Conservation (phyloP, 2,797 vertebrate genomes). For the Hafferia zeledoni region DNA sequence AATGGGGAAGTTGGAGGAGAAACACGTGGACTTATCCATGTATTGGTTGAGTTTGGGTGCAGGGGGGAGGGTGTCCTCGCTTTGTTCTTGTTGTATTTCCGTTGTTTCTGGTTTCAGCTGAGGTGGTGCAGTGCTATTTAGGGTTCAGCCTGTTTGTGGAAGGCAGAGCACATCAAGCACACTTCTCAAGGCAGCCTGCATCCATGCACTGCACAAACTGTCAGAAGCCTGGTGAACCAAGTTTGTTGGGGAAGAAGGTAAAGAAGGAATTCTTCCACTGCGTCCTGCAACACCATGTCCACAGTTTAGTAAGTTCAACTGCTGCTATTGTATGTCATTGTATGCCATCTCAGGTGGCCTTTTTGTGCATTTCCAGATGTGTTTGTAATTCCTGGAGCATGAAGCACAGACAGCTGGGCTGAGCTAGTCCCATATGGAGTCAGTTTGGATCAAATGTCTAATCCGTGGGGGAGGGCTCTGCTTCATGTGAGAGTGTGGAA, state of each 20-base stretch:
- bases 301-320: not conserved
- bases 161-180: not conserved
- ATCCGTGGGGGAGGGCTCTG: not conserved
- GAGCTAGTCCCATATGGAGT: not conserved
- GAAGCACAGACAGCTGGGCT: not conserved
- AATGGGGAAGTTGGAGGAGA: not conserved
- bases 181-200: not conserved
- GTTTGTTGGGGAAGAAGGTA: not conserved
- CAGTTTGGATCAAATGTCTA: not conserved
- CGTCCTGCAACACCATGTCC: not conserved
- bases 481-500: not conserved
- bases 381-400: constrained; percentile 2
- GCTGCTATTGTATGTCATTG: not conserved
- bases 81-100: not conserved
- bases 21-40: not conserved
- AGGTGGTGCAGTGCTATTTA: not conserved
- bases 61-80: not conserved
- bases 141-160: not conserved
- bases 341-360: constrained; percentile 6
- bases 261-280: not conserved
- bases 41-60: not conserved
- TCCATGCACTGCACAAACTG: not conserved
- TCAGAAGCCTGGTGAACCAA: not conserved
- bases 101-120: not conserved
- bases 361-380: not conserved